Evolutionary conservation across 2,888 invertebrate species (phyloP).

Genomic region (Hyposoter didymator): DNA sequence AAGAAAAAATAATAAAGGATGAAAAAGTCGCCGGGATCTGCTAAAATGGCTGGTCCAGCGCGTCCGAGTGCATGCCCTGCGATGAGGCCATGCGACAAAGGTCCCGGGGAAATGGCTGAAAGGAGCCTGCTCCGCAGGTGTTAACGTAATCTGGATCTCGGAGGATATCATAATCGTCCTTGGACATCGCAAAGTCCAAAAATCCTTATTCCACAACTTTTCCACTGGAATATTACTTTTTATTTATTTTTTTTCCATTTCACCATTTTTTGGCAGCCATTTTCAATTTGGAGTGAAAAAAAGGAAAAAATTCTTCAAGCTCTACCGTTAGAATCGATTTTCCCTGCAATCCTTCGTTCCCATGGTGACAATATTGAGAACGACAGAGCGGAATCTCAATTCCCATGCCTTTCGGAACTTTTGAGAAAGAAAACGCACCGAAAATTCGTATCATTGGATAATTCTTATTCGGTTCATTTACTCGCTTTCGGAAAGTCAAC

Average conservation of each 20-base stretch:
- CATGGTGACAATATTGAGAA: too few relatives aligned
- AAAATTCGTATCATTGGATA: too few relatives aligned
- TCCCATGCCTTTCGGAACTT: background rate
- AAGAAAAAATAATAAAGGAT: constrained; percentile 46
- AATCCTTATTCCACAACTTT: constrained; percentile 30
- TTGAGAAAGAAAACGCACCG: background rate
- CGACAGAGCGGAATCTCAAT: background rate
- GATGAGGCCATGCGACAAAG: background rate
- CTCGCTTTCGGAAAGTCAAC: too few relatives aligned
- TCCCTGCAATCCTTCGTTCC: too few relatives aligned
- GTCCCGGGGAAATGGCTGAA: constrained; percentile 76
- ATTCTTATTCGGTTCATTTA: too few relatives aligned
- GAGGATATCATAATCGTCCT: constrained; percentile 62
- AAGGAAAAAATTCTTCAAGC: too few relatives aligned
- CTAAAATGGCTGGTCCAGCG: constrained; percentile 17
- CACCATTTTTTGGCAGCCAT: background rate
- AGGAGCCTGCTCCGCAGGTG: constrained; percentile 77
- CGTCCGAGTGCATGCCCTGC: constrained; percentile 28
- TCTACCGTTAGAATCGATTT: background rate
- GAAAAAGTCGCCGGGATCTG: constrained; percentile 23
- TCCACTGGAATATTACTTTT: background rate
- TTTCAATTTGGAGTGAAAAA: background rate
- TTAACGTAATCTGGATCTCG: constrained; percentile 81
- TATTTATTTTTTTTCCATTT: background rate
- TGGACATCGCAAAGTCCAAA: constrained; percentile 46